Base-by-base conservation (phyloP, 2,797 vertebrate species). In the Mormyrops attenuatus region DNA sequence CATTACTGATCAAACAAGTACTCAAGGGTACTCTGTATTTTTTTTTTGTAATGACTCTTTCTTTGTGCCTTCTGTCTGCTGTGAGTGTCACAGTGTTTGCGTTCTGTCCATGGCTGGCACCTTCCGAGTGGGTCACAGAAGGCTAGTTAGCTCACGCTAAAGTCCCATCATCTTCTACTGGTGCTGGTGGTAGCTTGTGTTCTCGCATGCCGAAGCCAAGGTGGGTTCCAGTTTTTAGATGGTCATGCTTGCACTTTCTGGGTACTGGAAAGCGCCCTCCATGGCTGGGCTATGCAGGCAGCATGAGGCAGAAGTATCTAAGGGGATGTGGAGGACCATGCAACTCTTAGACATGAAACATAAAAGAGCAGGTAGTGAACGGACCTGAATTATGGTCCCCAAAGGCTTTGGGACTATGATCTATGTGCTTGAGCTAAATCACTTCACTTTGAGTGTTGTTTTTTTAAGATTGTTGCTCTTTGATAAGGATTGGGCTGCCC, bases 1-100 rank as follows among this genome's bases (percentile, higher is more conserved):
- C 89, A 89, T 44, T 85, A 47, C 34, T 89, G 87, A 57, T 90
- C 73, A 89, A 91, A 89, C 69, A 47, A 90, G 30, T 44, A 89
- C 77, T 88, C 38, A 15, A 5, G 66, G 66, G 26, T 73, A 49
- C 26, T 63, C 34, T 60, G 22, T 87, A 20, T 85, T 85, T 60
- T 5, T 6, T 57, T 87, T 86, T 82, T 52, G 63, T 88, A 66
- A 6, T 87, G 20, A 15, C 30, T 34, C 34, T 73, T 87, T 88
- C 66, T 87, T 63, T 90, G 38, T 80, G 20, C 77, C 5, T 73
- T 38, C 5, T 73, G 15, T 38, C 13, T 73, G 41, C 77, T 47
- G 73, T 20, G 41, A 47, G 17, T 82, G 66, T 47, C 0, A 17
- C 41, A 82, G 41, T 38, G 77, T 47, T 17, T 5, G 17, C 77